Conservation (phyloP, 2,888 invertebrate species). For the Stenchaetothrips biformis region DNA sequence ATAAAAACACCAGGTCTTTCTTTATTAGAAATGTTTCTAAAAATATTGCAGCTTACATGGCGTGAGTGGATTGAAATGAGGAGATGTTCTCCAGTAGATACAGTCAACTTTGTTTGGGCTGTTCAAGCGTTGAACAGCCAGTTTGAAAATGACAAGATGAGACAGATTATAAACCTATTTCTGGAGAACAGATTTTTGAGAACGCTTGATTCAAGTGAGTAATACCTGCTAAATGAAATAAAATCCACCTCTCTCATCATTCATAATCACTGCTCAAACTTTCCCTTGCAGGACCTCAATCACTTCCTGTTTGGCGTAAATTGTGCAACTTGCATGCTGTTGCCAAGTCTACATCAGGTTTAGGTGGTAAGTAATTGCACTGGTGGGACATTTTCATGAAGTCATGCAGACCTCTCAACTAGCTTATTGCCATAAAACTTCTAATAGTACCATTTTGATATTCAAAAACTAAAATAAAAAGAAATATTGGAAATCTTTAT, state of each 20-base stretch:
- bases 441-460: too few species aligned
- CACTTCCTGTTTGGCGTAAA: background rate
- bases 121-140: too few species aligned
- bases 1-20: too few species aligned
- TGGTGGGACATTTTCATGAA: background rate
- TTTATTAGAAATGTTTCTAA: background rate
- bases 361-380: background rate
- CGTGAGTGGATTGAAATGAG: too few species aligned
- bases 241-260: too few species aligned
- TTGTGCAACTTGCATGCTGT: slow-evolving; percentile 9
- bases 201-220: too few species aligned
- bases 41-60: background rate
- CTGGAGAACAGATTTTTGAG: background rate
- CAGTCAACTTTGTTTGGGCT: too few species aligned
- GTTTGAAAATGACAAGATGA: background rate
- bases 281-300: too few species aligned
- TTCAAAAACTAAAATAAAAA: background rate
- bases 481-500: background rate
- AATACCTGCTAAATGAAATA: too few species aligned
- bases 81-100: too few species aligned
- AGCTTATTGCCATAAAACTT: background rate
- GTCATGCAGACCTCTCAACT: background rate
- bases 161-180: background rate
- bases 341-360: background rate
- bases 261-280: too few species aligned